Base-by-base conservation (phyloP, 2,888 invertebrate species). In the Abrostola tripartita region DNA sequence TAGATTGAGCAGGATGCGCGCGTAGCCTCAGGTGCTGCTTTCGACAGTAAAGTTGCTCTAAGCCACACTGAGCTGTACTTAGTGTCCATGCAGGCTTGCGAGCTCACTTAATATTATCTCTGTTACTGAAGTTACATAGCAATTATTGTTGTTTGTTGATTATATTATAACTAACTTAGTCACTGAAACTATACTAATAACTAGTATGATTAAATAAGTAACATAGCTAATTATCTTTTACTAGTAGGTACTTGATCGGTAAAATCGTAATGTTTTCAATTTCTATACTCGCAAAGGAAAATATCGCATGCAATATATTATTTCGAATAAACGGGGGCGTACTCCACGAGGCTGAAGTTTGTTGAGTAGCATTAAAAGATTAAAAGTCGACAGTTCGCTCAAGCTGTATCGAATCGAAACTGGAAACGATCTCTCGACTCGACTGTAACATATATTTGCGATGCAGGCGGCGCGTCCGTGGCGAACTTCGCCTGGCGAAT, bases 291-390 rank as follows among this genome's bases (percentile, higher is more conserved):
- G 44, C 9, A 61, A 65, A 61, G 56, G 53, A 60, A 71, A 77
- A 74, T 65, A 68, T 68, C 62, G 53, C 65, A 71, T 72, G 68
- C 70, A 73, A 72, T 81, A 80, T 75, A 81, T 77, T 81, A 83
- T 85, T 86, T 83, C 80, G 83, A 83, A 89, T 89, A 86, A 88
- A 87, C 82, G 83, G 72, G 81, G 81, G 69, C 81, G 82, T 85
- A 72, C 71, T 82, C 80, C 79, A 81, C 69, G 80, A 84, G 78
- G 86, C 79, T 81, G 81, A 90, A 91, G 89, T 93, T 93, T 90
- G 92, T 90, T 90, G 90, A 91, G 93, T 90, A 92, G 93, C 91
- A 94, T 94, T 94, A 94, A 94, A 92, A 94, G 94, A 94, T 94
- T 94, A 94, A 93, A 93, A 92, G 91, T 92, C 91, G 90, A 91